Percentiles rank a stretch among this genome's conserved stretches.
Evolutionary conservation across 2,113 vertebrate species (phyloP).

Genomic region (Sterrhoptilus dennistouni): DNA sequence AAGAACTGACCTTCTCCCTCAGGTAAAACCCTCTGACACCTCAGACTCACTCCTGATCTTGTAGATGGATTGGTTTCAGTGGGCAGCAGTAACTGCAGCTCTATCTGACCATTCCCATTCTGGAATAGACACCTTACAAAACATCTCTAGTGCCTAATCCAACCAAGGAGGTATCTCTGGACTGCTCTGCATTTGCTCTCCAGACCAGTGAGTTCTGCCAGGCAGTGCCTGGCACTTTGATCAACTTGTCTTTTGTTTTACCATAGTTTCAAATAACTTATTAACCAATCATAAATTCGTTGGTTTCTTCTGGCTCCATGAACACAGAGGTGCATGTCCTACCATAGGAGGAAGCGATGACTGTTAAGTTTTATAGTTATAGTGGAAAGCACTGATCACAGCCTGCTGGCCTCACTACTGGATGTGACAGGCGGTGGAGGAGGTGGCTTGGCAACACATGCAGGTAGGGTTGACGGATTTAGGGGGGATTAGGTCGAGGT

Average conservation of each 20-base stretch:
- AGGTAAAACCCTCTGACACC: not conserved
- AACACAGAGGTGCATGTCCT: conserved; percentile 85
- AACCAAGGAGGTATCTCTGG: not conserved
- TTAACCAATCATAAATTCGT: conserved; percentile 42
- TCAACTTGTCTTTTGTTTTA: not conserved
- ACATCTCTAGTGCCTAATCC: not conserved
- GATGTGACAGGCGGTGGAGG: conserved; percentile 92
- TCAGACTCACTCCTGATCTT: not conserved
- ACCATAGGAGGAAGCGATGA: conserved; percentile 94
- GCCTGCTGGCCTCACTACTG: conserved; percentile 78
- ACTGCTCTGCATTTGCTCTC: not conserved
- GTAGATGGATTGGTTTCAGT: not conserved
- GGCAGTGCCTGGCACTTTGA: not conserved
- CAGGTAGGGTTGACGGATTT: conserved; percentile 96
- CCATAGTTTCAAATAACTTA: not conserved
- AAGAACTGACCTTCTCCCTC: not conserved
- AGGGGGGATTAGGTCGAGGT: conserved; percentile 95
- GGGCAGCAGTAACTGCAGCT: not conserved
- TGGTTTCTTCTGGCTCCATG: conserved; percentile 77
- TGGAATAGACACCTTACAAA: not conserved
- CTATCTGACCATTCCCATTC: not conserved
- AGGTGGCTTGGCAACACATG: conserved; percentile 95
- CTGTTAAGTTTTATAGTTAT: conserved; percentile 76
- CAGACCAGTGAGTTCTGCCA: not conserved
- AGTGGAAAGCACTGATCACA: conserved; percentile 24